A percentile compares a stretch with the other conserved stretches of the same genome.
These are phyloP conservation scores for Schlechtendalia chinensis DNA, from an alignment of 1,140 invertebrate genomes.

Conservation along the genomic window DNA sequence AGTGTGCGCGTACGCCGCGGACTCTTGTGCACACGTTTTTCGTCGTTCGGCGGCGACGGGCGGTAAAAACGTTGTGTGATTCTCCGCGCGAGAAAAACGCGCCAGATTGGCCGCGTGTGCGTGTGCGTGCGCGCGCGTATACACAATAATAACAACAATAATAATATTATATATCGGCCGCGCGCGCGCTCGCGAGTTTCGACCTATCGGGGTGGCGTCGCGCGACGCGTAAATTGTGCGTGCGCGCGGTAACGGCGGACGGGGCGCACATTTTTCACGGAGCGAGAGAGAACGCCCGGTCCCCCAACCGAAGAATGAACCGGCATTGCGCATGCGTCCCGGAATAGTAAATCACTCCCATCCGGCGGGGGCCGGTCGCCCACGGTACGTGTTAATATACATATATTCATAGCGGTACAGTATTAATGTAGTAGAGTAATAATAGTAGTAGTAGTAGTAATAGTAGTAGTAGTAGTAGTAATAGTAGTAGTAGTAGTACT, in stretches of 20 bases:
- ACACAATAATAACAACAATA: neutral
- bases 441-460: neutral
- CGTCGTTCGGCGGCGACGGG: neutral
- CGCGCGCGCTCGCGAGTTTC: too few relatives aligned
- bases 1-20: too few relatives aligned
- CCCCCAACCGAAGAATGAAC: slow-evolving; percentile 42
- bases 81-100: slow-evolving; percentile 18
- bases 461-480: neutral
- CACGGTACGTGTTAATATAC: too few relatives aligned
- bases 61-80: slow-evolving; percentile 27
- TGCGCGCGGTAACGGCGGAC: neutral
- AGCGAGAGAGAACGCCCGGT: neutral
- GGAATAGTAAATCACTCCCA: slow-evolving; percentile 29
- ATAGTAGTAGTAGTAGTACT: neutral
- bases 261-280: slow-evolving; percentile 34
- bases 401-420: too few relatives aligned
- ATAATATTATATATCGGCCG: neutral
- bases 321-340: slow-evolving; percentile 20
- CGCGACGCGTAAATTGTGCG: slow-evolving; percentile 37
- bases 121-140: neutral
- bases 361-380: slow-evolving; percentile 14
- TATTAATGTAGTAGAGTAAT: too few relatives aligned
- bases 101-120: neutral
- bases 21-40: too few relatives aligned
- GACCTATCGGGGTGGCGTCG: neutral